phyloP scores from a whole-genome alignment of 2,888 invertebrate species.

The Bruchidius siliquastri region DNA sequence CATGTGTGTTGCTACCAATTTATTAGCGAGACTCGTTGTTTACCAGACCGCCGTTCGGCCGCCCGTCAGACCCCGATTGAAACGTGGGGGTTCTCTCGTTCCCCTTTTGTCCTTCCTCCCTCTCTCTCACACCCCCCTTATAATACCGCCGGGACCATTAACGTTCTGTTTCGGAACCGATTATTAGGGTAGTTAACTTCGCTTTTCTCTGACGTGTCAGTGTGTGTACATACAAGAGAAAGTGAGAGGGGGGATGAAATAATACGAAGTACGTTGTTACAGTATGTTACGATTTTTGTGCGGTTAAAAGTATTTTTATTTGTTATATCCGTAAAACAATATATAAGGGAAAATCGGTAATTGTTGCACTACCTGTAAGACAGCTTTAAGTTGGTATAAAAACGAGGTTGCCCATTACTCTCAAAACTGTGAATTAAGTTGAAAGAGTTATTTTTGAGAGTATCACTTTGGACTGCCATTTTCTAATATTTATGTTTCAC shows the following conservation, averaged over 20 bases:
- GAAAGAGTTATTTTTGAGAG: too few relatives aligned
- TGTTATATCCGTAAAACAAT: too few relatives aligned
- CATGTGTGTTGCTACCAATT: slow-evolving; percentile 46
- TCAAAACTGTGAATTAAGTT: too few relatives aligned
- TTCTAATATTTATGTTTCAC: too few relatives aligned
- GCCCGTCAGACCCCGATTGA: not conserved
- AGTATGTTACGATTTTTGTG: not conserved
- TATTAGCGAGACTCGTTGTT: slow-evolving; percentile 38
- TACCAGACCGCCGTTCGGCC: slow-evolving; percentile 31
- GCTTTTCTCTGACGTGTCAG: slow-evolving; percentile 6
- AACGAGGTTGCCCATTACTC: too few relatives aligned
- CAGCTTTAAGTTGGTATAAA: too few relatives aligned
- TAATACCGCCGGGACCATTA: slow-evolving; percentile 39
- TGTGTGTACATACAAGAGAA: not conserved
- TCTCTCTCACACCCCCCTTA: slow-evolving; percentile 25
- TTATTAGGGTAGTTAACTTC: slow-evolving; percentile 36
- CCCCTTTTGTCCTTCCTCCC: not conserved
- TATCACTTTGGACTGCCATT: too few relatives aligned
- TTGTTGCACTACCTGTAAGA: too few relatives aligned
- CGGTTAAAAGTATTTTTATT: too few relatives aligned
- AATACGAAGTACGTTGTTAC: not conserved
- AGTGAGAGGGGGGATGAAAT: not conserved
- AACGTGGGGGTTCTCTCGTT: not conserved
- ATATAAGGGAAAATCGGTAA: too few relatives aligned
- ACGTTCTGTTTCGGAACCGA: slow-evolving; percentile 34